Evolutionary conservation across 2,888 invertebrate species (phyloP).

Genomic region (Plebejus anna): DNA sequence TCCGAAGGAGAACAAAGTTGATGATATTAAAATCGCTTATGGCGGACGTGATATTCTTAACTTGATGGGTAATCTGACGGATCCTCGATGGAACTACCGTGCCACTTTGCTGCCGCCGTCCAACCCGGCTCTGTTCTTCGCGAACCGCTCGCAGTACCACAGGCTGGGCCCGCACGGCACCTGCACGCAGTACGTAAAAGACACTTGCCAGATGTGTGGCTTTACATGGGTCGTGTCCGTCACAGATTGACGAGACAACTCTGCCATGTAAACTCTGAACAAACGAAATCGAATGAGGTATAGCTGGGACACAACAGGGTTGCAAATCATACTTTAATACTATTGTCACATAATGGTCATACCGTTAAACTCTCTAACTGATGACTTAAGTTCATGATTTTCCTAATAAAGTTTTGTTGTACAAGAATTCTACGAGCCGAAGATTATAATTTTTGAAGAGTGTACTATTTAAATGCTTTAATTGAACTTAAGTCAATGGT

Average conservation of each 20-base stretch:
- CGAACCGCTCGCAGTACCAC: constrained; percentile 82
- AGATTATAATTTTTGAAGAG: constrained; percentile 27
- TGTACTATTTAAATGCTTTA: constrained; percentile 29
- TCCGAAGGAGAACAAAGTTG: constrained; percentile 60
- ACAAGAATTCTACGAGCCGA: constrained; percentile 18
- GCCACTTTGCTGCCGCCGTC: constrained; percentile 77
- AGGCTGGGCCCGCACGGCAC: constrained; percentile 78
- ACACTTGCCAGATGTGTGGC: constrained; percentile 73
- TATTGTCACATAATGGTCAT: constrained; percentile 53
- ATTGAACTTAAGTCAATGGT: constrained; percentile 54
- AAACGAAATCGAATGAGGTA: constrained; percentile 57
- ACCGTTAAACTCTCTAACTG: constrained; percentile 46
- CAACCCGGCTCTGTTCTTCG: constrained; percentile 79
- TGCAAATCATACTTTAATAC: constrained; percentile 54
- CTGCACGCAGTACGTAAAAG: constrained; percentile 79
- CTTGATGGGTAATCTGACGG: constrained; percentile 76
- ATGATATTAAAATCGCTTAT: constrained; percentile 69
- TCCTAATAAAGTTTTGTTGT: constrained; percentile 29
- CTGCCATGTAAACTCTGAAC: constrained; percentile 57
- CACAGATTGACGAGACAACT: constrained; percentile 63
- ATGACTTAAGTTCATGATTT: constrained; percentile 51
- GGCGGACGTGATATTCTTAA: constrained; percentile 80
- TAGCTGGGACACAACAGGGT: constrained; percentile 68
- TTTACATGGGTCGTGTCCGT: constrained; percentile 74
- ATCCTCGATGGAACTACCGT: constrained; percentile 77